Percentiles rank a stretch among this genome's conserved stretches.
Evolutionary conservation across 2,113 vertebrate species (phyloP).

Genomic region (Felis chaus): DNA sequence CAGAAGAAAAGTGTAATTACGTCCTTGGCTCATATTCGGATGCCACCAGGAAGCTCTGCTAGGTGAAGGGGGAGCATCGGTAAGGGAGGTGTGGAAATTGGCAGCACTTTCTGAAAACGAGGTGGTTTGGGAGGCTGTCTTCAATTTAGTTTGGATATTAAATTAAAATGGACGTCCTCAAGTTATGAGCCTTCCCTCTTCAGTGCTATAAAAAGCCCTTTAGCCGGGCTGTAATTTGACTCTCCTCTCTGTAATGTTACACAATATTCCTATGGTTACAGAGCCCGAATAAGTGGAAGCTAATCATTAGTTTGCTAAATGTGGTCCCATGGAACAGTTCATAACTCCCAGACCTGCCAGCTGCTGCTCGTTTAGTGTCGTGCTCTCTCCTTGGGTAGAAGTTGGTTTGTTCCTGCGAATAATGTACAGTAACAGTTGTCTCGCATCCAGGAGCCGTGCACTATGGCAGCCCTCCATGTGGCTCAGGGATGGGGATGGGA

Average conservation of each 20-base stretch:
- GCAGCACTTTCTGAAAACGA: slow-evolving; percentile 41
- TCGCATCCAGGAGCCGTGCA: slow-evolving; percentile 11
- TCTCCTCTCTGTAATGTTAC: slow-evolving; percentile 75
- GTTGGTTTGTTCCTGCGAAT: slow-evolving; percentile 56
- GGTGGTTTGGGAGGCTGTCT: slow-evolving; percentile 34
- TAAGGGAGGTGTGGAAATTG: slow-evolving; percentile 20
- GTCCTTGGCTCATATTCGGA: background rate
- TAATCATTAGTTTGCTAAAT: slow-evolving; percentile 81
- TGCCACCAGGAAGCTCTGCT: background rate
- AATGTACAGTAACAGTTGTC: slow-evolving; percentile 70
- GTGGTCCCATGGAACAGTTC: slow-evolving; percentile 70
- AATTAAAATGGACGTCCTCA: slow-evolving; percentile 70
- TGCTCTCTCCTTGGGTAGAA: slow-evolving; percentile 55
- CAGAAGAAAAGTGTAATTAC: background rate
- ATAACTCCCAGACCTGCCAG: slow-evolving; percentile 60
- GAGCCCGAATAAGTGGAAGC: slow-evolving; percentile 67
- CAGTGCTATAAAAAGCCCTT: slow-evolving; percentile 76
- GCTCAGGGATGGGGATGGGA: background rate
- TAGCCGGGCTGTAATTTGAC: slow-evolving; percentile 72
- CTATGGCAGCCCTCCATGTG: slow-evolving; percentile 13
- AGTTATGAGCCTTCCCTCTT: slow-evolving; percentile 63
- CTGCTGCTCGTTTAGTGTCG: slow-evolving; percentile 55
- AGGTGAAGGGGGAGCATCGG: slow-evolving; percentile 7
- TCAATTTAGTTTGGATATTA: slow-evolving; percentile 58
- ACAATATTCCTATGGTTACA: slow-evolving; percentile 77